Conservation (phyloP, 2,113 vertebrate species). For the Prionailurus bengalensis region DNA sequence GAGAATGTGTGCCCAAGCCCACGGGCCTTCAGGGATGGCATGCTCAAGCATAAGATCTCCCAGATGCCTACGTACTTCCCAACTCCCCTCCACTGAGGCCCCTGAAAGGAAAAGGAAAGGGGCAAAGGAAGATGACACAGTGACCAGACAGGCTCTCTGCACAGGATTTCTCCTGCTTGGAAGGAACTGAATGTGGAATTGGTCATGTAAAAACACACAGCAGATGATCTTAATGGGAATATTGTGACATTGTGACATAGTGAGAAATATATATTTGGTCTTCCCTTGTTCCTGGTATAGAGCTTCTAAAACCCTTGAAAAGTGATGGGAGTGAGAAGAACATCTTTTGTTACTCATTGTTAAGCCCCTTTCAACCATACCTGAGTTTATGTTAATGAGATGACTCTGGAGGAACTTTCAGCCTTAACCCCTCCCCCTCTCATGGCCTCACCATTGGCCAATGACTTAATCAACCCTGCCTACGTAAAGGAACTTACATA, state of each 20-base stretch:
- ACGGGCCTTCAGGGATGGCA: too few relatives aligned
- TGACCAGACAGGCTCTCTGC: not conserved
- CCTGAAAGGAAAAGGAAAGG: not conserved
- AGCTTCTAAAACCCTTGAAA: not conserved
- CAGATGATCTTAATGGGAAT: not conserved
- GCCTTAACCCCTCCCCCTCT: not conserved
- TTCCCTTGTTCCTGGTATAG: not conserved
- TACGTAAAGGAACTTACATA: not conserved
- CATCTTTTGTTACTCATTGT: not conserved
- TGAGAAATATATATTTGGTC: not conserved
- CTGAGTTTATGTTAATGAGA: not conserved
- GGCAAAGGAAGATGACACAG: not conserved
- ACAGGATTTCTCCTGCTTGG: not conserved
- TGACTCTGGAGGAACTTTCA: not conserved
- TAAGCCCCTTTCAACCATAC: not conserved
- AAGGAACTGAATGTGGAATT: conserved; percentile 5
- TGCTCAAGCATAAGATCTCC: not conserved
- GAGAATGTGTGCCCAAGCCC: not conserved
- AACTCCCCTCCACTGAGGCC: not conserved
- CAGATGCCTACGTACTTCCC: not conserved
- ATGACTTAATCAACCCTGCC: not conserved
- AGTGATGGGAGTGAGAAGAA: not conserved
- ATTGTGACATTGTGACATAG: not conserved
- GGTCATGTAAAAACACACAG: not conserved
- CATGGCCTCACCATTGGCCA: not conserved